These are phyloP conservation scores for Holotrichia oblita DNA, from an alignment of 1,140 invertebrate genomes.

Conservation along the genomic window DNA sequence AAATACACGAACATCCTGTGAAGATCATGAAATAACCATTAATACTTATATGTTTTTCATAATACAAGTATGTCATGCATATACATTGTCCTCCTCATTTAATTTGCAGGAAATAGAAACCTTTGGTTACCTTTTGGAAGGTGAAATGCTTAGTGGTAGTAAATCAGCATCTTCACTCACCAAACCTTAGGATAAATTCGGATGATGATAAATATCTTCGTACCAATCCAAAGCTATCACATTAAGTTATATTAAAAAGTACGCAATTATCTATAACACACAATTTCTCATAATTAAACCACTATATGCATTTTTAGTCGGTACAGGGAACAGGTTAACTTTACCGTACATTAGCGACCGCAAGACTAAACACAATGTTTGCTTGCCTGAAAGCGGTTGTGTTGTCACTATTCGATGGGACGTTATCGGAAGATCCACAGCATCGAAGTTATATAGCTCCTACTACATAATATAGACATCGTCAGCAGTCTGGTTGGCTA, in stretches of 20 bases:
- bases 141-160: no score
- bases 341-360: not conserved
- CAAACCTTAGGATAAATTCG: no score
- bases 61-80: no score
- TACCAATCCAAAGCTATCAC: not conserved
- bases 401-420: not conserved
- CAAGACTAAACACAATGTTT: conserved; percentile 22
- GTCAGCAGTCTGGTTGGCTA: not conserved
- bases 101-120: no score
- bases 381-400: not conserved
- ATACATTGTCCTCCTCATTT: no score
- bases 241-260: not conserved
- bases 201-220: no score
- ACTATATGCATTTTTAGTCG: not conserved
- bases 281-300: not conserved
- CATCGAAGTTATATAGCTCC: not conserved
- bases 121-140: no score
- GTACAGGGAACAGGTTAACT: not conserved
- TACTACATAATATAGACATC: not conserved
- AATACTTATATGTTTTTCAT: no score
- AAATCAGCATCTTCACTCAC: no score
- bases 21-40: no score
- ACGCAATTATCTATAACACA: not conserved
- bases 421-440: conserved; percentile 20
- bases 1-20: no score